phyloP scores from a whole-genome alignment of 1,140 invertebrate species.

The Drosophila leontia region DNA sequence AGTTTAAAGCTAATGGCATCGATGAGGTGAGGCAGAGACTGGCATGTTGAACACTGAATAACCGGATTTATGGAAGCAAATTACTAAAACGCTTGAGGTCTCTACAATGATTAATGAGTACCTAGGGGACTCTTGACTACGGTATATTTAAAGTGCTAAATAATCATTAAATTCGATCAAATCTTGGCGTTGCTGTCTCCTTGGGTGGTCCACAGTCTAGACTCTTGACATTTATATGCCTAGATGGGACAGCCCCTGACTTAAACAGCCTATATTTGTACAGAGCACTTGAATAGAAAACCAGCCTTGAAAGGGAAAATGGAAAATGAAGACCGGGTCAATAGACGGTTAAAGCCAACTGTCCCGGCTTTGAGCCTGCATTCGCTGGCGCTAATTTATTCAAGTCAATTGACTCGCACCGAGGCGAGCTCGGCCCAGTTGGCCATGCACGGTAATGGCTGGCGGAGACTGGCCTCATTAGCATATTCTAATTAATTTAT shows the following conservation, averaged over 20 bases:
- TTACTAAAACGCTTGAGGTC: background rate
- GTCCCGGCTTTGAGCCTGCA: conserved; percentile 56
- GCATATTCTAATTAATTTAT: conserved; percentile 84
- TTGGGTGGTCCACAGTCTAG: conserved; percentile 6
- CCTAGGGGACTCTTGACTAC: background rate
- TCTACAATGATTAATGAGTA: background rate
- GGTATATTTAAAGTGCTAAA: conserved; percentile 6
- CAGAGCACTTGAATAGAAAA: conserved; percentile 10
- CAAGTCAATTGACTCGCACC: conserved; percentile 74
- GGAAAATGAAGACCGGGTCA: conserved; percentile 17
- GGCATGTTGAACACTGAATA: conserved; percentile 4
- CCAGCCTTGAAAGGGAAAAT: background rate
- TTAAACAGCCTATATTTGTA: conserved; percentile 36
- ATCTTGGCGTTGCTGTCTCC: background rate
- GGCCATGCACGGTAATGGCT: conserved; percentile 20
- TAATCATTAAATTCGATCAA: conserved; percentile 6
- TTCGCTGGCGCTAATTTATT: conserved; percentile 71
- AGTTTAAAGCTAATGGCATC: conserved; percentile 6
- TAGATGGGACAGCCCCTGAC: conserved; percentile 1
- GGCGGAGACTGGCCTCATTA: conserved; percentile 57
- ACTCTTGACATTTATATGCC: conserved; percentile 23
- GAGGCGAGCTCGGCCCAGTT: conserved; percentile 11
- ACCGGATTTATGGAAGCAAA: conserved; percentile 2
- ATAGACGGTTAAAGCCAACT: conserved; percentile 45
- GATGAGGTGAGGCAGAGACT: background rate